Conservation (phyloP, 2,113 vertebrate genomes). For the Rhinolophus ferrumequinum region DNA sequence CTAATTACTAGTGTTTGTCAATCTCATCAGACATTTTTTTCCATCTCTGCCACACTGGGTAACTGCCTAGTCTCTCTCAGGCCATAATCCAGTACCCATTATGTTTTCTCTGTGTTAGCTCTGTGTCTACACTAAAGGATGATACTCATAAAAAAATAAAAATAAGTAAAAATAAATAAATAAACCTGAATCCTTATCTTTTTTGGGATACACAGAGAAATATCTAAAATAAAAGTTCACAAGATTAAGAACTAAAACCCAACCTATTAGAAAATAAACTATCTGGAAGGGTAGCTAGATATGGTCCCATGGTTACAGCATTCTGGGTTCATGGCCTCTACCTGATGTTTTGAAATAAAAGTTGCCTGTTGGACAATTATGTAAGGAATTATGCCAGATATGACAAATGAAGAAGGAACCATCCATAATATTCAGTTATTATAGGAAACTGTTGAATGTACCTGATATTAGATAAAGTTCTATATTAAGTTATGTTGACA, state of each 20-base stretch:
- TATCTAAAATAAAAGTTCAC: background rate
- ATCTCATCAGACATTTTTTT: background rate
- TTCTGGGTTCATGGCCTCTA: background rate
- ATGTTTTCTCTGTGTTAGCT: background rate
- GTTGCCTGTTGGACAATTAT: background rate
- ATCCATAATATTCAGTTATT: background rate
- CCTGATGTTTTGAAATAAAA: background rate
- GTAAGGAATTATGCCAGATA: background rate
- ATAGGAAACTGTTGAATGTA: background rate
- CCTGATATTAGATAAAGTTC: background rate
- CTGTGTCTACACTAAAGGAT: background rate
- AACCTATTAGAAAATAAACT: background rate
- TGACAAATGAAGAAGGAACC: background rate
- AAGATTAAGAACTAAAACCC: background rate
- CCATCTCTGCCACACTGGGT: background rate
- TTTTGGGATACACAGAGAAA: background rate
- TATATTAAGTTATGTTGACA: background rate
- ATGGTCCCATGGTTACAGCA: background rate
- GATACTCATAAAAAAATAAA: background rate
- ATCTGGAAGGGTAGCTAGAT: background rate
- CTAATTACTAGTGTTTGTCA: constrained; percentile 1
- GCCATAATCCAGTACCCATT: background rate
- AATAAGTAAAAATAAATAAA: background rate
- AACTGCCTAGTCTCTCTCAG: background rate
- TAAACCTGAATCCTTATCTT: background rate